Evolutionary conservation across 2,797 vertebrate genomes (phyloP), one percentile per base, ranked within the genome.

Genomic region (Momotus momota): DNA sequence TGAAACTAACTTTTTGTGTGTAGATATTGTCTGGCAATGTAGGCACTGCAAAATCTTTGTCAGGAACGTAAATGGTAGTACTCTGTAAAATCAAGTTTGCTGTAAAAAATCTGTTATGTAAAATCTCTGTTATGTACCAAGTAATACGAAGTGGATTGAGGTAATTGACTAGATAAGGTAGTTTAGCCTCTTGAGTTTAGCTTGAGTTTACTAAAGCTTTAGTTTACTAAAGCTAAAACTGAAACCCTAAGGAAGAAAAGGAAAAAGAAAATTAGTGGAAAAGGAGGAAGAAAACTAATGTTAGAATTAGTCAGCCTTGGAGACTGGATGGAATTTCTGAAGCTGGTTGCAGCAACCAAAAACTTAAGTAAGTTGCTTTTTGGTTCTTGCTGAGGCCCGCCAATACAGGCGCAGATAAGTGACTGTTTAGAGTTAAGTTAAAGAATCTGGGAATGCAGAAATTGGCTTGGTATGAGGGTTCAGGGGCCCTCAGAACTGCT

Each of bases 1-100:
- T 66, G 48, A 87, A 79, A 21, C 16, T 35, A 43, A 1, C 5
- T 51, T 58, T 66, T 23, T 31, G 5, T 29, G 1, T 52, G 19
- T 81, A n/a, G 16, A 1, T 84, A 9, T 12, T 61, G 51, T 8
- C 7, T 43, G 25, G 29, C 45, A 83, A 8, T 4, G 12, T 25
- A 49, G 61, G 9, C 8, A 2, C 25, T 69, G 14, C 3, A 52
- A 70, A 54, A 35, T 38, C 20, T 66, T 49, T 13, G 6, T 64
- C 31, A 45, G 25, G 26, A 66, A 6, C 0, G 0, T 48, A 19
- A 79, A 17, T 7, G 65, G 5, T 18, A 16, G 2, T 41, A 12
- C 3, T 46, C 2, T 1, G 2, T 71, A 35, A 41, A 88, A 38
- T 10, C 12, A 48, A 9, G 1, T 10, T 48, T 61, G 5, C 57